Evolutionary conservation across 2,113 vertebrate species (phyloP), one percentile per base, ranked within the genome.

Genomic region (Megaceryle torquata): DNA sequence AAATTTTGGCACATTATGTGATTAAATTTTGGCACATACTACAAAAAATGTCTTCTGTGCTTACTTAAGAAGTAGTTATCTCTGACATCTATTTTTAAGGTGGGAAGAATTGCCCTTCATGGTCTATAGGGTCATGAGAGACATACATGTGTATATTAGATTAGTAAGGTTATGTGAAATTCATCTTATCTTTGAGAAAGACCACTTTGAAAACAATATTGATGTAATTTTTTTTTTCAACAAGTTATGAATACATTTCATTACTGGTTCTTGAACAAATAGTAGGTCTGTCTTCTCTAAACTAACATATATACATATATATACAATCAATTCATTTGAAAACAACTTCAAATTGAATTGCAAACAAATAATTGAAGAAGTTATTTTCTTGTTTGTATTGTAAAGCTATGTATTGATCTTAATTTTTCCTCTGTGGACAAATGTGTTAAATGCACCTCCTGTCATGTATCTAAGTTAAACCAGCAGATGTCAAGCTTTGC

Each of bases 241-340:
- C 5, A 87, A 25, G 10, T 50, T 86, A 44, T 37, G 18, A 89
- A 71, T 80, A 39, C 33, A 59, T 88, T 86, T 85, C 5, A 29
- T 63, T 89, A 25, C 29, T 56, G 5, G 1, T 67, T 89, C 61
- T 76, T 83, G 12, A 86, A 50, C 29, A 65, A 72, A 13, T 24
- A 65, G 33, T 20, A 43, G 5, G 9, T 12, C 26, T 89, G 44
- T 72, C 84, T 88, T 71, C 65, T 64, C 29, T 69, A 50, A 71
- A 39, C 33, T 61, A 8, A 10, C 7, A 17, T 10, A 33, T 7
- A 48, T 0, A 43, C 2, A 37, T 1, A 46, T 1, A 33, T 3
- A 51, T 12, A 48, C 17, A 51, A 19, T 9, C 5, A 60, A 21
- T 59, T 77, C 6, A n/a, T 74, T 59, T 41, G 61, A 86, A 92